Percentiles rank a stretch among this genome's conserved stretches.
These are phyloP conservation scores for Takifugu flavidus DNA, from an alignment of 2,113 vertebrate species.

Conservation along the genomic window DNA sequence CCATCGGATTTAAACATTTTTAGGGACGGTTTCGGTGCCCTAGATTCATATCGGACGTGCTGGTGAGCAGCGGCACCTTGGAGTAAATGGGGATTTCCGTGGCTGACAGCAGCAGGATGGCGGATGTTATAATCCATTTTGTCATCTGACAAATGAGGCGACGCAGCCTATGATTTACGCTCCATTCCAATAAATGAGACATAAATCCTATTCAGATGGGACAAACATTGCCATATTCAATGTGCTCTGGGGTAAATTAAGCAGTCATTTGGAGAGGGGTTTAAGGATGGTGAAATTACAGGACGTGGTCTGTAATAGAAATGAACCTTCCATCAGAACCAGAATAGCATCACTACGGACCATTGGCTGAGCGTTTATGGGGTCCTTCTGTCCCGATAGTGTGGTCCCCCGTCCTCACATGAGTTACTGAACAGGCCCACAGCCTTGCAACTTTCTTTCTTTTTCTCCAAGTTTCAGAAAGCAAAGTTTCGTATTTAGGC, in stretches of 20 bases:
- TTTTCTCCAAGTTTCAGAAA: no score
- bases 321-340: neutral
- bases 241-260: constrained; percentile 1
- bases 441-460: no score
- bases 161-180: neutral
- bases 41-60: constrained; percentile 36
- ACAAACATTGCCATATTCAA: constrained; percentile 2
- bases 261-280: neutral
- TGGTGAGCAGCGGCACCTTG: neutral
- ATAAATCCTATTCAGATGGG: neutral
- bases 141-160: constrained; percentile 2
- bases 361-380: neutral
- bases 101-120: constrained; percentile 17
- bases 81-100: constrained; percentile 1
- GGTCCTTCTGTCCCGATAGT: neutral
- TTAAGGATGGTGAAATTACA: neutral
- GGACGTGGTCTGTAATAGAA: neutral
- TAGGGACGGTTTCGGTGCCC: constrained; percentile 13
- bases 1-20: constrained; percentile 18
- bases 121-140: neutral
- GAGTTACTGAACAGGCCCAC: neutral
- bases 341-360: neutral
- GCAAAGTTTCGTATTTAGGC: no score
- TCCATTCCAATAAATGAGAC: neutral
- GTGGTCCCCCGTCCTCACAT: neutral